Conservation (phyloP, 2,888 invertebrate species). For the Lysandra bellargus region DNA sequence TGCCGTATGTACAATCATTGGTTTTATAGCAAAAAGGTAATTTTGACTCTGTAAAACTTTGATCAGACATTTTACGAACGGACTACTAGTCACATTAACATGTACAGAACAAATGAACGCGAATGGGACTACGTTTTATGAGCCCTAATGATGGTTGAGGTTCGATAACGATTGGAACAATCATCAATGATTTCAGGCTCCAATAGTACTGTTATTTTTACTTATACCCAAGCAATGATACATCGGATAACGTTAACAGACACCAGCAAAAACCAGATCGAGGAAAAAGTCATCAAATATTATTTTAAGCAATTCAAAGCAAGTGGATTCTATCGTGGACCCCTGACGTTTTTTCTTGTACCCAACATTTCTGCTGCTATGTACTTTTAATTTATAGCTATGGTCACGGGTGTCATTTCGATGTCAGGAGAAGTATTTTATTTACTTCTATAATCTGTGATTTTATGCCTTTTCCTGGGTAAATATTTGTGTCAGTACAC, state of each 20-base stretch:
- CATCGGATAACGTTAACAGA: background rate
- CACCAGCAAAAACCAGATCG: too few relatives aligned
- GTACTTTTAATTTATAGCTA: too few relatives aligned
- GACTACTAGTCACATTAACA: background rate
- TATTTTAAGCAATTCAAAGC: too few relatives aligned
- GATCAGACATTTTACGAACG: background rate
- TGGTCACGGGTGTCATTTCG: too few relatives aligned
- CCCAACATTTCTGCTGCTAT: too few relatives aligned
- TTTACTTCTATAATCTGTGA: too few relatives aligned
- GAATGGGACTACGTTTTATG: background rate
- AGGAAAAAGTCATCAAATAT: too few relatives aligned
- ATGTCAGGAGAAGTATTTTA: too few relatives aligned
- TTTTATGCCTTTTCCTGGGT: too few relatives aligned
- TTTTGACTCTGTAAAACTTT: background rate
- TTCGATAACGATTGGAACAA: background rate
- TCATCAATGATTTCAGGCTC: background rate
- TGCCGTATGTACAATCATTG: background rate
- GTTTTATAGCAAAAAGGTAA: background rate
- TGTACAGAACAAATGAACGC: constrained; percentile 1
- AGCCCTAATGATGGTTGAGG: constrained; percentile 1
- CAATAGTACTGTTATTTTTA: background rate
- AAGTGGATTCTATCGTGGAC: too few relatives aligned
- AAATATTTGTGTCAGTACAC: too few relatives aligned
- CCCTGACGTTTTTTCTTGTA: too few relatives aligned
- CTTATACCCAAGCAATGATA: background rate